phyloP scores from a whole-genome alignment of 2,113 vertebrate genomes.

The Chunga burmeisteri region DNA sequence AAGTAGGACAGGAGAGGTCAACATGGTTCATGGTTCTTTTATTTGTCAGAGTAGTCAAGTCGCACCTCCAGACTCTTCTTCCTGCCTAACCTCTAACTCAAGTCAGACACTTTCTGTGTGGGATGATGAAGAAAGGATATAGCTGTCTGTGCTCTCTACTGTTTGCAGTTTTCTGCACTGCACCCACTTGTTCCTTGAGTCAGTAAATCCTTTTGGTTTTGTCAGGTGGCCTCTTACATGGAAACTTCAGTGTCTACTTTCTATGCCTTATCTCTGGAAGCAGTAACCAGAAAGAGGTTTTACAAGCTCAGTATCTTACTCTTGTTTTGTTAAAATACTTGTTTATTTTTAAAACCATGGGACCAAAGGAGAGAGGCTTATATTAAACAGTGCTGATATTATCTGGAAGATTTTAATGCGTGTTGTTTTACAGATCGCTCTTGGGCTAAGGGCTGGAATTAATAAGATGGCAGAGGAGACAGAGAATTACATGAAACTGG shows the following conservation, averaged over 20 bases:
- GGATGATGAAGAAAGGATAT: background rate
- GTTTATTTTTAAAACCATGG: slow-evolving; percentile 37
- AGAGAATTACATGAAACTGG: background rate
- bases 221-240: background rate
- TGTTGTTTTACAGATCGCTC: slow-evolving; percentile 21
- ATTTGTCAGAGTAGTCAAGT: background rate
- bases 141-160: background rate
- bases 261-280: slow-evolving; percentile 18
- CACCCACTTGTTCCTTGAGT: background rate
- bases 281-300: slow-evolving; percentile 29
- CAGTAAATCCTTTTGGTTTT: slow-evolving; percentile 34
- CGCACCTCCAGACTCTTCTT: background rate
- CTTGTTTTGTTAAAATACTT: slow-evolving; percentile 47
- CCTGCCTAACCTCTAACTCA: background rate
- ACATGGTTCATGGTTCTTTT: background rate
- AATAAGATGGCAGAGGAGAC: background rate
- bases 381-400: slow-evolving; percentile 43
- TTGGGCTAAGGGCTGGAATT: slow-evolving; percentile 10
- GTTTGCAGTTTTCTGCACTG: background rate
- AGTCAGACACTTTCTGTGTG: background rate
- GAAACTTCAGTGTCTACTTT: background rate
- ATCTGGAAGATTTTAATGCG: slow-evolving; percentile 39
- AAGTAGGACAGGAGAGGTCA: background rate
- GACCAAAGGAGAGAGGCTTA: background rate
- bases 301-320: slow-evolving; percentile 33